phyloP scores from a whole-genome alignment of 2,113 vertebrate species.

The Meriones unguiculatus region DNA sequence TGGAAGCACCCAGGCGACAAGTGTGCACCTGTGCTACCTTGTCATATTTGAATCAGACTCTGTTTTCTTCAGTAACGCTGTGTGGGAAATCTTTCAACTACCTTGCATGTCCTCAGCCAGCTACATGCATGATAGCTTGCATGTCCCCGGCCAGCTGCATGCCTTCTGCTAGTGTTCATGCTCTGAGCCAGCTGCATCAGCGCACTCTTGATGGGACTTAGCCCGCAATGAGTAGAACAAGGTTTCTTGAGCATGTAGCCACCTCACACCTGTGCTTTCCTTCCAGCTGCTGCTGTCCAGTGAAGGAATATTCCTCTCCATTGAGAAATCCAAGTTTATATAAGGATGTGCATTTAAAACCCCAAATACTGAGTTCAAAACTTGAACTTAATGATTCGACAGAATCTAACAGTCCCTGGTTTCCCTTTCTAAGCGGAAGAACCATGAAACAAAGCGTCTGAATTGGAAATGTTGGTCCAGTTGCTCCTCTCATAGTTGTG shows the following conservation, averaged over 20 bases:
- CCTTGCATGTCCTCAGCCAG: not conserved
- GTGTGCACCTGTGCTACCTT: not conserved
- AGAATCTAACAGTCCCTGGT: not conserved
- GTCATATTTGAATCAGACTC: not conserved
- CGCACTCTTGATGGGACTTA: not conserved
- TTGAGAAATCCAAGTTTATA: not conserved
- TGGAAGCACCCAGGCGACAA: not conserved
- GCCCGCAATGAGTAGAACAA: not conserved
- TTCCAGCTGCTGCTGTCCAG: not conserved
- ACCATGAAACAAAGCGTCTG: not conserved
- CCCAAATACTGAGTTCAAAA: constrained; percentile 13
- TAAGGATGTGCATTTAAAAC: constrained; percentile 9
- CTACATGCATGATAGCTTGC: not conserved
- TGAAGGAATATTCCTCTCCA: not conserved
- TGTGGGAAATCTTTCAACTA: not conserved
- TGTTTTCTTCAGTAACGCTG: not conserved
- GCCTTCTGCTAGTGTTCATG: not conserved
- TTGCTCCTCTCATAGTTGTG: not conserved
- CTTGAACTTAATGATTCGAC: not conserved
- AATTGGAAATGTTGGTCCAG: not conserved
- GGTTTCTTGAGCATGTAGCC: not conserved
- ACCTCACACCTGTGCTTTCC: not conserved
- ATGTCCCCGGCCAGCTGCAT: too few relatives aligned
- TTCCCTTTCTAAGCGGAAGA: not conserved
- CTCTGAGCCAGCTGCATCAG: not conserved